Evolutionary conservation across 1,140 invertebrate species (phyloP), one percentile per base, ranked within the genome.

Genomic region (Megalonaias nervosa): DNA sequence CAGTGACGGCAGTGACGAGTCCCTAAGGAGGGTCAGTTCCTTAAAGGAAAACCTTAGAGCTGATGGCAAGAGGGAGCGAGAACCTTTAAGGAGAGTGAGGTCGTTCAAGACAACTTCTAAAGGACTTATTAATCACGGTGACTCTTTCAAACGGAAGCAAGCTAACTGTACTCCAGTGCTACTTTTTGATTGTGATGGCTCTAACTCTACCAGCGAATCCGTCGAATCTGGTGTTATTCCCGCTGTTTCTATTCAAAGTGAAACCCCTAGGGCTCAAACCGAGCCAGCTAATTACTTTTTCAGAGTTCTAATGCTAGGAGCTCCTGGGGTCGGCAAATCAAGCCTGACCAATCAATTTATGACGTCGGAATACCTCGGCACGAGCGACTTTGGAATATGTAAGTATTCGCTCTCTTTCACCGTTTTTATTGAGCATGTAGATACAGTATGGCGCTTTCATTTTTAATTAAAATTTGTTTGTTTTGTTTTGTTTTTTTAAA

Each of bases 331-430:
- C 55, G 96, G 96, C 2, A 97, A 97, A 90, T 96, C 95, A 3
- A 95, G 96, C 1, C 91, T 97, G 4, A 94, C 96, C 1, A 95
- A 95, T 1, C 96, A 97, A 88, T 97, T 97, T 86, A 96, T 97
- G 95, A 97, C 96, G 3, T 96, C 95, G 65, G 96, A 97, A 84
- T 97, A 96, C 86, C 96, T 97, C 93, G 96, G 96, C 90, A 96
- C 95, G 1, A 96, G 97, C 87, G 96, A 97, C 59, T 75, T 75
- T 58, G 70, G 57, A 57, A 64, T 75, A 57, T 75, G 74, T 75
- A 70, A 75, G 74, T 75, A 69, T 56, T 13, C 6, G 38, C 38
- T 48, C 2, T 38, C 0, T 48, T 48, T 48, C 38, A 48, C 4
- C 38, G 4, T 48, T 48, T 48, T 48, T 6, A 31, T 48, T 48